Percentiles rank a stretch among this genome's conserved stretches.
These are phyloP conservation scores for Cyprichromis sp. DNA, from an alignment of 2,113 vertebrate species.

Conservation along the genomic window DNA sequence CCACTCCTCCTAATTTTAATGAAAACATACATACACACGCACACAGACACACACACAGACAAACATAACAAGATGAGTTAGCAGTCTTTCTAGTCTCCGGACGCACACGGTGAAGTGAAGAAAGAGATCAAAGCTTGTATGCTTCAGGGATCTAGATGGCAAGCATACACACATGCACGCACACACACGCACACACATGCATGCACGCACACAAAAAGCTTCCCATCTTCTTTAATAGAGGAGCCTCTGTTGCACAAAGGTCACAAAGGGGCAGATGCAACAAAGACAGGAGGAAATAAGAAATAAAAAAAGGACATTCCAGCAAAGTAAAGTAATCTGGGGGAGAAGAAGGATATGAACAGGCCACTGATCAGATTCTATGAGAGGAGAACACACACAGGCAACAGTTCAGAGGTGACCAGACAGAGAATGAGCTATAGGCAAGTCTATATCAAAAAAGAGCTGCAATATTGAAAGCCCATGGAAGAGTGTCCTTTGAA, in stretches of 20 bases:
- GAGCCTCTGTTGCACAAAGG: slow-evolving; percentile 7
- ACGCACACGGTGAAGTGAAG: not conserved
- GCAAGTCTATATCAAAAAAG: not conserved
- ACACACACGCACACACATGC: not conserved
- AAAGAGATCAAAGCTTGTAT: slow-evolving; percentile 41
- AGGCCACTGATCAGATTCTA: slow-evolving; percentile 31
- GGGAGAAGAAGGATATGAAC: slow-evolving; percentile 6
- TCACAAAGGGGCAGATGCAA: slow-evolving; percentile 46
- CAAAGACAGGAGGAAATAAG: slow-evolving; percentile 56
- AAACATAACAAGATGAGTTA: slow-evolving; percentile 20
- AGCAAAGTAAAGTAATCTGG: slow-evolving; percentile 46
- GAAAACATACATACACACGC: not conserved
- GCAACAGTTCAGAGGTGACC: slow-evolving; percentile 27
- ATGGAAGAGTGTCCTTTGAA: not conserved
- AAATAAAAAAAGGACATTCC: slow-evolving; percentile 52
- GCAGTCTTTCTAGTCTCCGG: slow-evolving; percentile 1
- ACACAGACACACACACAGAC: not conserved
- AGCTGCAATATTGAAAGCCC: not conserved
- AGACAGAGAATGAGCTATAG: not conserved
- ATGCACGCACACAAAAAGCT: not conserved
- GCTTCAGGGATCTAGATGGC: slow-evolving; percentile 26
- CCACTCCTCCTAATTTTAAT: not conserved
- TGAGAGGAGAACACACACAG: slow-evolving; percentile 10
- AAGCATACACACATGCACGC: not conserved
- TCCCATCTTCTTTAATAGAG: not conserved